These are phyloP conservation scores for Euplagia quadripunctaria DNA, from an alignment of 2,888 invertebrate genomes.

Conservation along the genomic window DNA sequence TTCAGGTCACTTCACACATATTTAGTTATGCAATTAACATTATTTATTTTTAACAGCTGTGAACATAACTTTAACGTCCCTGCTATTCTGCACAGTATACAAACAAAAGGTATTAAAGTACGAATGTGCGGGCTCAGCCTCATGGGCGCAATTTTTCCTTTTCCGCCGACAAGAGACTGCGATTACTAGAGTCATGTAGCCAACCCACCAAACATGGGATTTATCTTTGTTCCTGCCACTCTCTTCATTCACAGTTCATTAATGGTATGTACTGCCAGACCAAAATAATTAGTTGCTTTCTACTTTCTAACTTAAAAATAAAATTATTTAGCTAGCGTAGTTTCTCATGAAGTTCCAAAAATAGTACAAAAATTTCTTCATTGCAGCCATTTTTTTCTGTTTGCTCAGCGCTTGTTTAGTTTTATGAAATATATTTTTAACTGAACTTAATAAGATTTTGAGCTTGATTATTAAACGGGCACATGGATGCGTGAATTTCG, in stretches of 20 bases:
- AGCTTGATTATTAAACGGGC: not conserved
- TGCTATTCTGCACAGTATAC: slow-evolving; percentile 34
- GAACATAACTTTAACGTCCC: slow-evolving; percentile 26
- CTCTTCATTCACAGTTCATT: slow-evolving; percentile 48
- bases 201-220: slow-evolving; percentile 56
- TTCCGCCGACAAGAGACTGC: slow-evolving; percentile 49
- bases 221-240: slow-evolving; percentile 56
- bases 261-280: slow-evolving; percentile 32
- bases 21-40: not conserved
- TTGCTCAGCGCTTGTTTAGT: not conserved
- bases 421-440: not conserved
- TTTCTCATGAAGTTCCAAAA: not conserved
- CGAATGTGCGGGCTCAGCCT: slow-evolving; percentile 49
- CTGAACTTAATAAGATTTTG: not conserved
- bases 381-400: not conserved
- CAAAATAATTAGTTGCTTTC: slow-evolving; percentile 21
- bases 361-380: not conserved
- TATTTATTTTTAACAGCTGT: not conserved
- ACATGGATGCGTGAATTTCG: not conserved
- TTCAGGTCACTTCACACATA: not conserved
- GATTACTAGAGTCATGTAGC: slow-evolving; percentile 56
- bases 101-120: slow-evolving; percentile 58
- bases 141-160: slow-evolving; percentile 57
- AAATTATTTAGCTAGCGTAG: not conserved
- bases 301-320: not conserved